A percentile compares a stretch with the other conserved stretches of the same genome.
phyloP scores from a whole-genome alignment of 2,113 vertebrate genomes.

The Axis porcinus region DNA sequence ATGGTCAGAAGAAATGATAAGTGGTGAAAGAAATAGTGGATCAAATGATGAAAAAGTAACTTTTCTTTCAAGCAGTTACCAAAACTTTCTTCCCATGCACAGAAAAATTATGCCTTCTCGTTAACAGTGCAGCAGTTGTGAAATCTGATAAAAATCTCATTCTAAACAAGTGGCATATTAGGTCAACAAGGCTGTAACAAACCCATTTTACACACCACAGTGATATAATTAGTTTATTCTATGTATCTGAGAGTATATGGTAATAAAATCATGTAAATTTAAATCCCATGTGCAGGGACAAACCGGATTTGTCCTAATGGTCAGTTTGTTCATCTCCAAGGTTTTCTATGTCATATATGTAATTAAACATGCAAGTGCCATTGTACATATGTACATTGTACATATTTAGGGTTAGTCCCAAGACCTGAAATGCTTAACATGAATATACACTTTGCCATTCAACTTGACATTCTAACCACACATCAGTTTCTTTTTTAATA shows the following conservation, averaged over 20 bases:
- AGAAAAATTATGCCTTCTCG: constrained; percentile 67
- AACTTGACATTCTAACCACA: neutral
- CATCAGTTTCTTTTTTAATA: neutral
- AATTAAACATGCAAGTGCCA: neutral
- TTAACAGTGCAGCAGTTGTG: constrained; percentile 71
- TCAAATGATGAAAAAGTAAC: constrained; percentile 69
- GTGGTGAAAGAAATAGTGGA: constrained; percentile 70
- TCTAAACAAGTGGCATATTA: constrained; percentile 48
- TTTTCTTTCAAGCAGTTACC: constrained; percentile 70
- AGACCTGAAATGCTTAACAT: neutral
- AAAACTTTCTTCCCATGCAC: constrained; percentile 57
- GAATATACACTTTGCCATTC: neutral
- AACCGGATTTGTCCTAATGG: neutral
- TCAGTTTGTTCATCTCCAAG: neutral
- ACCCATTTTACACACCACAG: neutral
- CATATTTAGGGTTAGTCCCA: neutral
- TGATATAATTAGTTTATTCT: neutral
- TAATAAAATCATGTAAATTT: neutral
- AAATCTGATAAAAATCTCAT: constrained; percentile 50
- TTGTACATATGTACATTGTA: too few relatives aligned
- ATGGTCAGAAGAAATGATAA: constrained; percentile 48
- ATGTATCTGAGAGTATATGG: neutral
- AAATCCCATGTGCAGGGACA: neutral
- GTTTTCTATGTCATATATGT: neutral
- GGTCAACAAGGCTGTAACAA: neutral